Evolutionary conservation across 1,140 invertebrate genomes (phyloP).

Genomic region (fruit fly (Drosophila melanogaster)): Release_6_plus_ISO1_MT NC_004354.4:9134001-9134500

Average conservation of each 20-base stretch:
- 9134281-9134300: constrained; percentile 48
- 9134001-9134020: constrained; percentile 8
- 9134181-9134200: constrained; percentile 68
- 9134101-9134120: constrained; percentile 6
- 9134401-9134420: constrained; percentile 83
- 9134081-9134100: constrained; percentile 4
- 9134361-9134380: constrained; percentile 59
- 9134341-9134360: constrained; percentile 23
- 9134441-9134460: constrained; percentile 17
- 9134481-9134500: constrained; percentile 21
- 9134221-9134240: constrained; percentile 5
- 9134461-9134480: constrained; percentile 17
- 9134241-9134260: constrained; percentile 6
- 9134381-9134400: constrained; percentile 81
- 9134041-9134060: constrained; percentile 19
- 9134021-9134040: constrained; percentile 8
- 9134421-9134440: constrained; percentile 65
- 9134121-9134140: constrained; percentile 15
- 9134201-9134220: constrained; percentile 34
- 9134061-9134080: constrained; percentile 10
- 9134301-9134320: constrained; percentile 41
- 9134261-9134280: constrained; percentile 34
- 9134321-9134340: constrained; percentile 16
- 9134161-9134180: constrained; percentile 53
- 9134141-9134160: constrained; percentile 45